Percentiles rank a stretch among this genome's conserved stretches.
phyloP scores from a whole-genome alignment of 2,113 vertebrate species.

The Protobothrops flavoviridis region DNA sequence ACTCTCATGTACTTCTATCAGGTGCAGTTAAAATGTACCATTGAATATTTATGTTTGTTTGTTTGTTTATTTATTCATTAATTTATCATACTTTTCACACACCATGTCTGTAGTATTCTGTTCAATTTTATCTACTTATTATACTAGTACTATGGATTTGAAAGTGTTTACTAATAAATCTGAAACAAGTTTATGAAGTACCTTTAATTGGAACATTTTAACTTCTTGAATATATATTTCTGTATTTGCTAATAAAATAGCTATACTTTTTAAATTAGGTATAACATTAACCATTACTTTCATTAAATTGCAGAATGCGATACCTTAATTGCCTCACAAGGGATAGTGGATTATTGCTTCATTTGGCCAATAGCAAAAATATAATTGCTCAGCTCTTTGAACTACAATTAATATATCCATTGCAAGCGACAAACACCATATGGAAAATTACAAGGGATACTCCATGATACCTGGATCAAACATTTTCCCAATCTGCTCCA shows the following conservation, averaged over 20 bases:
- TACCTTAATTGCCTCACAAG: neutral
- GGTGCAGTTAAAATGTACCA: neutral
- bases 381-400: neutral
- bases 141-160: neutral
- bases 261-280: neutral
- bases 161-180: neutral
- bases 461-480: neutral
- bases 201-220: neutral
- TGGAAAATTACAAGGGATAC: too few species aligned
- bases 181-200: neutral
- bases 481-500: neutral
- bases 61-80: conserved; percentile 9
- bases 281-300: neutral
- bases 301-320: neutral
- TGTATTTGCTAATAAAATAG: neutral
- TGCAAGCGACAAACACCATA: neutral
- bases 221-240: neutral
- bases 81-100: neutral
- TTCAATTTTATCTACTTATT: neutral
- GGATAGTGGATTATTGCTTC: neutral
- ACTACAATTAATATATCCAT: neutral
- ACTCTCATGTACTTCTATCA: neutral
- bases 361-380: neutral
- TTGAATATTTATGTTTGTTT: conserved; percentile 7
- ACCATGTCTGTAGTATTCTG: neutral